These are phyloP conservation scores for Drosophila phalerata DNA, from an alignment of 2,888 invertebrate species.

Conservation along the genomic window DNA sequence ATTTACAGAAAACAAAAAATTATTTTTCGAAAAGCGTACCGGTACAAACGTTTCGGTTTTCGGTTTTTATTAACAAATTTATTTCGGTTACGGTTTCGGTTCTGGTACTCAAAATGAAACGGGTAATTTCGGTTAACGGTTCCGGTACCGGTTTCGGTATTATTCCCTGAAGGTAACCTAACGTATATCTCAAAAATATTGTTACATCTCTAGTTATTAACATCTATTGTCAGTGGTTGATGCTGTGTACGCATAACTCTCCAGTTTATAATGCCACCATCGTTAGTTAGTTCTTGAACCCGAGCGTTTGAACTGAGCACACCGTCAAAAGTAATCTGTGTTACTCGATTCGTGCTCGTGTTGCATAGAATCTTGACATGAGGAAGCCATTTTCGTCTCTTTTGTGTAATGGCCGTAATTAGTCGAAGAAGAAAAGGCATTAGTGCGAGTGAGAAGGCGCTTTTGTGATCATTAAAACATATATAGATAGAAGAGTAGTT, in stretches of 20 bases:
- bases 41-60: too few species aligned
- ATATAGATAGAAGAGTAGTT: neutral
- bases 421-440: slow-evolving; percentile 35
- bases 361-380: slow-evolving; percentile 49
- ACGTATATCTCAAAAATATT: neutral
- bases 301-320: slow-evolving; percentile 51
- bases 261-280: slow-evolving; percentile 31
- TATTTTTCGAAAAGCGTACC: too few species aligned
- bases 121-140: too few species aligned
- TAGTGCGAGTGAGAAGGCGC: slow-evolving; percentile 38
- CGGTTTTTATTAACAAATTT: too few species aligned
- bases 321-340: slow-evolving; percentile 59
- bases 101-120: too few species aligned
- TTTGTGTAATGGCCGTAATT: slow-evolving; percentile 60
- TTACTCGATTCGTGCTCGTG: slow-evolving; percentile 44
- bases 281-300: slow-evolving; percentile 69
- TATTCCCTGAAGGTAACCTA: too few species aligned
- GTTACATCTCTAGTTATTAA: slow-evolving; percentile 10
- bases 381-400: slow-evolving; percentile 57
- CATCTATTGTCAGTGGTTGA: slow-evolving; percentile 21
- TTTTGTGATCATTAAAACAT: slow-evolving; percentile 33
- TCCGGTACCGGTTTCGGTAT: too few species aligned
- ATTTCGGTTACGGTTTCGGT: too few species aligned
- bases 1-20: too few species aligned
- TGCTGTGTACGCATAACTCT: slow-evolving; percentile 11